These are phyloP conservation scores for Dyspetes luteomarginatus DNA, from an alignment of 2,888 invertebrate species.

Conservation along the genomic window DNA sequence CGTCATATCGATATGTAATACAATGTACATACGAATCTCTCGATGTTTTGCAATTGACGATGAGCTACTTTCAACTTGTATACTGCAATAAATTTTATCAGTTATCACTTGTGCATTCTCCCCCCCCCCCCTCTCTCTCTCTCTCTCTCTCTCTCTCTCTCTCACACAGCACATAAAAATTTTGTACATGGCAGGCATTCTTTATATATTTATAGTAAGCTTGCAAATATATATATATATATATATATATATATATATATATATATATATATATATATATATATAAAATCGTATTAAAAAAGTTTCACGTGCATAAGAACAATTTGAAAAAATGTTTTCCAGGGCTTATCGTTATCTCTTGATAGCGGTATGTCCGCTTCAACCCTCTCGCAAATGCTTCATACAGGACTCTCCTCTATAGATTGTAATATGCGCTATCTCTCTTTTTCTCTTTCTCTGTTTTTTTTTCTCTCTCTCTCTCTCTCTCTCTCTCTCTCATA, in stretches of 20 bases:
- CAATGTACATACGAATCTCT: constrained; percentile 25
- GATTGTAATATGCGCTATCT: constrained; percentile 36
- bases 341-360: constrained; percentile 47
- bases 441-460: too few species aligned
- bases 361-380: constrained; percentile 24
- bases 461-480: neutral
- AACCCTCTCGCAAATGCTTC: constrained; percentile 25
- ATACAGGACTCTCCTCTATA: constrained; percentile 28
- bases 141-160: too few species aligned
- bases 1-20: constrained; percentile 3
- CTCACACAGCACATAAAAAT: too few species aligned
- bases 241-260: neutral
- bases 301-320: neutral
- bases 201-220: neutral
- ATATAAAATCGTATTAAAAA: neutral
- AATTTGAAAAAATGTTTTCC: constrained; percentile 41
- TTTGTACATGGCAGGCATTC: too few species aligned
- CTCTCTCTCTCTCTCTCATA: neutral
- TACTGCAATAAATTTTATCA: too few species aligned
- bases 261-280: neutral
- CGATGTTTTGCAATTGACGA: too few species aligned
- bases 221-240: neutral
- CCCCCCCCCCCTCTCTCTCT: too few species aligned
- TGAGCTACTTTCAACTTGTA: too few species aligned
- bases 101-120: too few species aligned